Percentiles rank a stretch among this genome's conserved stretches.
Conservation (phyloP, 2,888 invertebrate species). For the Drosophila buzzatii region DNA sequence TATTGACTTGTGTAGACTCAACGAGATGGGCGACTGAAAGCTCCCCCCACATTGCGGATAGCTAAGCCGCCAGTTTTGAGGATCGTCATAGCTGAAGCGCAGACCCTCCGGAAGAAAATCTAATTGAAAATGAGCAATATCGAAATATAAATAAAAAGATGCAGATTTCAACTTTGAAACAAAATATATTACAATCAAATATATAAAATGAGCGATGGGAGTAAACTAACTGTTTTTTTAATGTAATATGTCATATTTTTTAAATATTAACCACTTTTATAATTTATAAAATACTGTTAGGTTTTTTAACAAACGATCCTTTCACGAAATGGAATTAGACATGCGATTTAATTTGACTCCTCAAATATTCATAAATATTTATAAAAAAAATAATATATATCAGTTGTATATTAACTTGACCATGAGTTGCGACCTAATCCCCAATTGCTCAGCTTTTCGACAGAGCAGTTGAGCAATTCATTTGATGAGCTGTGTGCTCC, state of each 20-base stretch:
- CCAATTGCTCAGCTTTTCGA: neutral
- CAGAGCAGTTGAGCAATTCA: neutral
- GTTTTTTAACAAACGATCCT: neutral
- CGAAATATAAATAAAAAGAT: neutral
- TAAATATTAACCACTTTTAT: neutral
- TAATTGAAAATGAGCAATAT: slow-evolving; percentile 10
- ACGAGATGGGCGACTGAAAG: slow-evolving; percentile 87
- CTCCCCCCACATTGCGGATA: slow-evolving; percentile 88
- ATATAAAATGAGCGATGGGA: too few species aligned
- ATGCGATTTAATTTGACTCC: neutral
- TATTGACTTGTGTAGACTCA: slow-evolving; percentile 63
- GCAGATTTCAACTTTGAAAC: neutral
- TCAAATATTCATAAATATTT: neutral
- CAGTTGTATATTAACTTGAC: neutral
- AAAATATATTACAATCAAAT: too few species aligned
- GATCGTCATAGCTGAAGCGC: slow-evolving; percentile 74
- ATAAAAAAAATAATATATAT: too few species aligned
- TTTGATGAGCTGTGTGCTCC: neutral
- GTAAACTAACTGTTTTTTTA: too few species aligned
- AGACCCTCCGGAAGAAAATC: slow-evolving; percentile 47
- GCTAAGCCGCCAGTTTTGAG: slow-evolving; percentile 86
- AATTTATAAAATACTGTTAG: neutral
- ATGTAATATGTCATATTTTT: too few species aligned
- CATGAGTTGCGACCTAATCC: neutral
- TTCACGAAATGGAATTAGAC: neutral